phyloP scores from a whole-genome alignment of 1,140 invertebrate species.

The Odontomachus brunneus region DNA sequence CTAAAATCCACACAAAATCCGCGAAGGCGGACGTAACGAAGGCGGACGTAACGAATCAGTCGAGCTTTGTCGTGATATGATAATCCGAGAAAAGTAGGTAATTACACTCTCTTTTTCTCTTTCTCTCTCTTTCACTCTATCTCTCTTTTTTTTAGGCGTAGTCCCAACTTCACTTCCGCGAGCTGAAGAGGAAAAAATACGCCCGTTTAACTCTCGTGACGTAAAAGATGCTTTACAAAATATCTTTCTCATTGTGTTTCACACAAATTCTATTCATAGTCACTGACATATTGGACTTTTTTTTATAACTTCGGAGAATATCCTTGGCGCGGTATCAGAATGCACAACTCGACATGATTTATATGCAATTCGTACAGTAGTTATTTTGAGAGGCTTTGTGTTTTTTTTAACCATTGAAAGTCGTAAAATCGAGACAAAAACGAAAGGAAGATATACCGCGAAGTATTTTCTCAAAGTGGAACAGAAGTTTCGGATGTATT shows the following conservation, averaged over 20 bases:
- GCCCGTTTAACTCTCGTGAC: not conserved
- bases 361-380: no score
- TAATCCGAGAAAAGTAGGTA: slow-evolving; percentile 39
- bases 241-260: not conserved
- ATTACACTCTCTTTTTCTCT: not conserved
- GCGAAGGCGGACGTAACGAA: slow-evolving; percentile 33
- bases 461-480: slow-evolving; percentile 10
- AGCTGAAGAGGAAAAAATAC: not conserved
- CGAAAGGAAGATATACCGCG: not conserved
- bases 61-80: not conserved
- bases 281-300: not conserved
- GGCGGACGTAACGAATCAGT: not conserved
- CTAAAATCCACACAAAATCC: slow-evolving; percentile 16
- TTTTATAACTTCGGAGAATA: no score
- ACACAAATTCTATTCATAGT: not conserved
- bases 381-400: no score
- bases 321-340: no score
- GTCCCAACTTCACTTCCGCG: slow-evolving; percentile 2
- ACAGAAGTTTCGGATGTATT: not conserved
- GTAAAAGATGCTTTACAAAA: not conserved
- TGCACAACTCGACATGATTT: no score
- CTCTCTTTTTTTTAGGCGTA: slow-evolving; percentile 1
- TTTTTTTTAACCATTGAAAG: no score
- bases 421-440: not conserved
- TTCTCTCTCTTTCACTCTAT: no score